Base-by-base conservation (phyloP, 2,888 invertebrate species). In the Diaperis boleti region DNA sequence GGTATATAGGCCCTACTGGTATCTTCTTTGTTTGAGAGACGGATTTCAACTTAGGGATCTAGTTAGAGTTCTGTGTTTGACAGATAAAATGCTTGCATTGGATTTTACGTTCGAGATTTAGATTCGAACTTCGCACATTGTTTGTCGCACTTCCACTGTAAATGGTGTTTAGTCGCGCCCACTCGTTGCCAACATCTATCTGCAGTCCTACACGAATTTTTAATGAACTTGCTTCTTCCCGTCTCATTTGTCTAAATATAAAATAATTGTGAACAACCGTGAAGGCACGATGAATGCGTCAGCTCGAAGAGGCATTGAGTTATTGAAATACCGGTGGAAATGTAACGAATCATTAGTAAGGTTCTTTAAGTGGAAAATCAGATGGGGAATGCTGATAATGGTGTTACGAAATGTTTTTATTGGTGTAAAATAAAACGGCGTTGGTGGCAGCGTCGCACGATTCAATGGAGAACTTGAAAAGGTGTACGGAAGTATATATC, bases 81-180 rank as follows among this genome's bases (percentile, higher is more conserved):
- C 61, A 64, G 62, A 63, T 65, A 63, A 63, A 65, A 65, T 65
- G 49, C 35, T 59, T 52, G 13, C 54, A 65, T 65, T 63, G 59
- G 62, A 66, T 63, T 60, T 59, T 56, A 64, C 59, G n/a, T n/a
- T n/a, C n/a, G n/a, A n/a, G n/a, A 66, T 63, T 52, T 56, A 62
- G 52, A 26, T 45, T 54, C 45, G 22, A 42, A 63, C 42, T 64
- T 52, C 56, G 59, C 50, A 56, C 49, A 65, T 63, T 66, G 56
- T 63, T 63, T 63, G 57, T 42, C 33, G 44, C 50, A 62, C 47
- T 62, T 59, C 59, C 45, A 50, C 42, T 57, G 41, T 49, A 60
- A 64, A 64, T 50, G 50, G 33, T 49, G 14, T 59, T 55, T 63
- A 59, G 31, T 59, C 59, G 5, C 45, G 7, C 54, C 47, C 59